Base-by-base conservation (phyloP, 2,113 vertebrate species). In the Carassius carassius region DNA sequence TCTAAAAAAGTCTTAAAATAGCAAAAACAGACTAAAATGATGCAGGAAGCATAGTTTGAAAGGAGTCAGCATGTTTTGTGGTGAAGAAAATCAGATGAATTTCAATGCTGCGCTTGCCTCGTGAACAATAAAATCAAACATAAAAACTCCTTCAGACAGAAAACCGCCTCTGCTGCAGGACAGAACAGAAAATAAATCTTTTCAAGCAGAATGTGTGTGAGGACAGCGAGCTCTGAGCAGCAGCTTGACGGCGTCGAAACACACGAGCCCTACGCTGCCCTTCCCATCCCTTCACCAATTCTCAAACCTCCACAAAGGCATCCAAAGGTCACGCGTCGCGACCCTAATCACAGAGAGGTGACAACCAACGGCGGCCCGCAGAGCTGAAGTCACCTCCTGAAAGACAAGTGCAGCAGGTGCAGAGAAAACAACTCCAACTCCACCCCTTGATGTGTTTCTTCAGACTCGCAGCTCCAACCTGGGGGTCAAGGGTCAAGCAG, bases 271-370 rank as follows among this genome's bases (percentile, higher is more conserved):
- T 35, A 16, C 3, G 29, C 78, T 72, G 7, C 49, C 83, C 83
- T 77, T 62, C 72, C n/a, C 56, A n/a, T 35, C 25, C 67, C 70
- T 69, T 19, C 84, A 70, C 32, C 23, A 21, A 78, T 49, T 32
- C 69, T 58, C 37, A 49, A 19, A 5, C 5, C 51, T 11, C 78
- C 67, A 37, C 74, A 16, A 37, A 32, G 25, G 63, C 73, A 67
- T 29, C 60, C 56, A 81, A 56, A 83, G 83, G 82, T 85, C 80
- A 19, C 75, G 49, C 56, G 44, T 23, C 9, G 29, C 83, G 87
- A 86, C 88, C 90, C 86, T 80, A 82, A 90, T 90, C 88, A 85
- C 65, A 14, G n/a, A 41, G 78, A 58, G 63, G 78, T 69, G 49
- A 85, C 85, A 84, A 69, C 86, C 60, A 67, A 58, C 32, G 69